These are phyloP conservation scores for Germaria angustata DNA, from an alignment of 2,888 invertebrate species.

Conservation along the genomic window DNA sequence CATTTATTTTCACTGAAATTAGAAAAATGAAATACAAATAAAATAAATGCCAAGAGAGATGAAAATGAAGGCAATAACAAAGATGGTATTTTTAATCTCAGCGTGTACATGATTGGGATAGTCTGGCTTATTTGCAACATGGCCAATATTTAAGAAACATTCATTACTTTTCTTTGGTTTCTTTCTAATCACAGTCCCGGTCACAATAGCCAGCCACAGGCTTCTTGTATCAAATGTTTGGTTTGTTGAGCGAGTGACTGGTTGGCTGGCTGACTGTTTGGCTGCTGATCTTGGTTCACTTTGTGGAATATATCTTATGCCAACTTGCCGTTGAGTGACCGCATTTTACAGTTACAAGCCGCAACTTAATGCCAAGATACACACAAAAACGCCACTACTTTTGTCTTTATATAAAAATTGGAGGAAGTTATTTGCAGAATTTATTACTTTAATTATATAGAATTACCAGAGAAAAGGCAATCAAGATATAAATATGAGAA, in stretches of 20 bases:
- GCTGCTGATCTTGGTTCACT: slow-evolving; percentile 17
- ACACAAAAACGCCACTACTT: neutral
- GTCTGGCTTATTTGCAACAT: neutral
- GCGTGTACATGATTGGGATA: neutral
- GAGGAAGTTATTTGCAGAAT: slow-evolving; percentile 63
- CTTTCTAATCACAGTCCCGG: slow-evolving; percentile 21
- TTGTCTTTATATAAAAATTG: neutral
- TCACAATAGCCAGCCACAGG: neutral
- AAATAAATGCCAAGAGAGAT: neutral
- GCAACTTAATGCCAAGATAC: slow-evolving; percentile 4
- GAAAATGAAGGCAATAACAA: slow-evolving; percentile 19
- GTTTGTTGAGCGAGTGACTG: neutral
- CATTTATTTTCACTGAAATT: too few relatives aligned
- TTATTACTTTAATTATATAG: slow-evolving; percentile 63
- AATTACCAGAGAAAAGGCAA: slow-evolving; percentile 44
- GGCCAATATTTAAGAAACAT: neutral
- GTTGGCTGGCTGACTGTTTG: neutral
- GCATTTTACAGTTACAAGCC: slow-evolving; percentile 53
- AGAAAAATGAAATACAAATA: neutral
- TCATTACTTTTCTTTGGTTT: neutral
- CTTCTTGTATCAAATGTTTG: neutral
- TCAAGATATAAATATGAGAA: neutral
- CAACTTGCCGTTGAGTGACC: slow-evolving; percentile 61
- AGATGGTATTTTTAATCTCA: neutral
- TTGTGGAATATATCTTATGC: slow-evolving; percentile 4